These are phyloP conservation scores for Capricornis sumatraensis DNA, from an alignment of 2,113 vertebrate species.

Conservation along the genomic window DNA sequence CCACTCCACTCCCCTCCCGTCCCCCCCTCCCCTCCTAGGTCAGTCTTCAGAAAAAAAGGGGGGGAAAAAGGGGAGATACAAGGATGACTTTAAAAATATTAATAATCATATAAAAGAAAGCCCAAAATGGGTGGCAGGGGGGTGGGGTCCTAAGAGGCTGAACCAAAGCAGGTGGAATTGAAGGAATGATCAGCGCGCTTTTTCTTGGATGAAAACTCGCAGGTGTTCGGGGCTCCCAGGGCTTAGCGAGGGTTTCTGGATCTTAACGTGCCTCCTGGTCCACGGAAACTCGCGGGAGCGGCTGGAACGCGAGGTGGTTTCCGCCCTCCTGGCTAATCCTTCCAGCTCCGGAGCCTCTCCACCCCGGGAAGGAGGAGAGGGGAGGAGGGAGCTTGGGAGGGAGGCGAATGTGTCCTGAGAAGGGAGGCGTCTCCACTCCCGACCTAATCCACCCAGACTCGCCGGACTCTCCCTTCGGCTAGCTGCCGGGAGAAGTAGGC, in stretches of 20 bases:
- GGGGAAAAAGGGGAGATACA: neutral
- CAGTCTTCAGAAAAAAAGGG: constrained; percentile 29
- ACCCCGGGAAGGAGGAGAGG: neutral
- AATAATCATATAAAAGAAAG: constrained; percentile 49
- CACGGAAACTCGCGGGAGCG: constrained; percentile 11
- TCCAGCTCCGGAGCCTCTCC: neutral
- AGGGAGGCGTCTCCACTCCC: neutral
- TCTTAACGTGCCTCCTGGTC: neutral
- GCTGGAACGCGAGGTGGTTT: neutral
- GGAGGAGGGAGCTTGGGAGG: neutral
- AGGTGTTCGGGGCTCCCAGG: constrained; percentile 56
- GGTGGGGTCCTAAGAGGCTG: neutral
- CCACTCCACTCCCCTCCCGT: constrained; percentile 80
- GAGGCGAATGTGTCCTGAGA: neutral
- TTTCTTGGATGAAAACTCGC: constrained; percentile 49
- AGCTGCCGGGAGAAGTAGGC: neutral
- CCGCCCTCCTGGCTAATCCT: neutral
- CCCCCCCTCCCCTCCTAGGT: constrained; percentile 19
- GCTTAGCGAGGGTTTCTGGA: constrained; percentile 27
- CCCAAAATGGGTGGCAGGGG: neutral
- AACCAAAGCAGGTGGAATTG: neutral
- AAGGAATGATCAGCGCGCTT: constrained; percentile 58
- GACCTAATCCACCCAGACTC: constrained; percentile 50
- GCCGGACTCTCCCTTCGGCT: constrained; percentile 14
- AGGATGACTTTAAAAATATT: neutral